Evolutionary conservation across 2,113 vertebrate genomes (phyloP).

Genomic region (Telmatochromis sp.): DNA sequence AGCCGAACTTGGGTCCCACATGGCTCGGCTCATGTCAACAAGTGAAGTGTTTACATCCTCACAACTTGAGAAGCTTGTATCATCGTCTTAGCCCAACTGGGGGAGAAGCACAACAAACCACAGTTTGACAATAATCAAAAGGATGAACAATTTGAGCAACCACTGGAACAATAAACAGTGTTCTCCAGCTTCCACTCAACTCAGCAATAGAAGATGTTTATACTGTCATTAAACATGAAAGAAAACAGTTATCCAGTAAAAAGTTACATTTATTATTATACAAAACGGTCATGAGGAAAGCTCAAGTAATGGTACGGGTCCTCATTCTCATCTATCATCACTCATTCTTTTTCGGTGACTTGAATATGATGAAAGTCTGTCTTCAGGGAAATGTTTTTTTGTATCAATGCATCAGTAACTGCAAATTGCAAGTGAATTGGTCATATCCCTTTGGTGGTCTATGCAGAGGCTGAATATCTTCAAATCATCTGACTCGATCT

Average conservation of each 20-base stretch:
- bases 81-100: neutral
- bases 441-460: constrained; percentile 46
- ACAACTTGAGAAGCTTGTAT: constrained; percentile 26
- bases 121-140: constrained; percentile 36
- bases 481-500: constrained; percentile 38
- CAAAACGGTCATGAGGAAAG: neutral
- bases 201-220: neutral
- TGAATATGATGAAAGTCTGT: constrained; percentile 42
- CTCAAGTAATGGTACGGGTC: neutral
- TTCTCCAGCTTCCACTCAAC: neutral
- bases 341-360: constrained; percentile 29
- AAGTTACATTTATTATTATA: neutral
- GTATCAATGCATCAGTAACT: constrained; percentile 63
- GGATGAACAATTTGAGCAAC: neutral
- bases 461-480: constrained; percentile 34
- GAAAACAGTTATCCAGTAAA: neutral
- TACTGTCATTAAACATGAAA: neutral
- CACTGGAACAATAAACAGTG: neutral
- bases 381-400: constrained; percentile 52
- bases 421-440: constrained; percentile 66
- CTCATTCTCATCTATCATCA: constrained; percentile 20
- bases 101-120: constrained; percentile 14
- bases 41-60: constrained; percentile 47
- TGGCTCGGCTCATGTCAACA: constrained; percentile 25
- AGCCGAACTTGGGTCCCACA: constrained; percentile 18